A percentile compares a stretch with the other conserved stretches of the same genome.
These are phyloP conservation scores for Oscheius myriophilus DNA, from an alignment of 2,888 invertebrate genomes.

Conservation along the genomic window DNA sequence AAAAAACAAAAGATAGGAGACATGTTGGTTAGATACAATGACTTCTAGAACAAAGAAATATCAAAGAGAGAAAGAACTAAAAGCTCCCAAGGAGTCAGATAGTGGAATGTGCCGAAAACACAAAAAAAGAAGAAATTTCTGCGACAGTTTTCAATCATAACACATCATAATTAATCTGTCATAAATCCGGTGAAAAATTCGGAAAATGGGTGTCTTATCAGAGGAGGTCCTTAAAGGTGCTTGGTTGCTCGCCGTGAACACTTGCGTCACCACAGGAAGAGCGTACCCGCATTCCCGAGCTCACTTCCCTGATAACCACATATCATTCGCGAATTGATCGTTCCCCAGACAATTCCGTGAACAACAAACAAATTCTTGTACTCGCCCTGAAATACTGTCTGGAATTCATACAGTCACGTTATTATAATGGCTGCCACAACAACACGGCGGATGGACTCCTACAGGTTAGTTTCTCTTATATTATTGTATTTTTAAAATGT, in stretches of 20 bases:
- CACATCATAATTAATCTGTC: background rate
- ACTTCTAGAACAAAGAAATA: background rate
- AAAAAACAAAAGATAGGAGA: no score
- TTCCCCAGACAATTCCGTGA: background rate
- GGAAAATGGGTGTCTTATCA: background rate
- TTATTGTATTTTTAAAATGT: background rate
- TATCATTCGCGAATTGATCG: constrained; percentile 26
- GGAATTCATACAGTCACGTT: background rate
- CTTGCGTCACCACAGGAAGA: background rate
- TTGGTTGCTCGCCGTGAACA: no score
- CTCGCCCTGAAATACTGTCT: background rate
- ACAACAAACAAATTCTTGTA: background rate
- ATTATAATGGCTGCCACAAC: constrained; percentile 14
- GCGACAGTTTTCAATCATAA: background rate
- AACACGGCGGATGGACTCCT: constrained; percentile 22
- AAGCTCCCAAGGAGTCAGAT: no score
- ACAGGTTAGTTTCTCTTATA: constrained; percentile 18
- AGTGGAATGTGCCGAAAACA: no score
- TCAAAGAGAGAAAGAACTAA: no score
- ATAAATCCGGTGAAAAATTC: background rate
- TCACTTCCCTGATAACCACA: constrained; percentile 22
- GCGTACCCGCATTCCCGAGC: constrained; percentile 28
- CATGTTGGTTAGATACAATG: no score
- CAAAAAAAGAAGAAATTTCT: background rate
- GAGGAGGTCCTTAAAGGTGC: constrained; percentile 2